Evolutionary conservation across 2,888 invertebrate genomes (phyloP).

Genomic region (Branchipolynoe longqiensis): DNA sequence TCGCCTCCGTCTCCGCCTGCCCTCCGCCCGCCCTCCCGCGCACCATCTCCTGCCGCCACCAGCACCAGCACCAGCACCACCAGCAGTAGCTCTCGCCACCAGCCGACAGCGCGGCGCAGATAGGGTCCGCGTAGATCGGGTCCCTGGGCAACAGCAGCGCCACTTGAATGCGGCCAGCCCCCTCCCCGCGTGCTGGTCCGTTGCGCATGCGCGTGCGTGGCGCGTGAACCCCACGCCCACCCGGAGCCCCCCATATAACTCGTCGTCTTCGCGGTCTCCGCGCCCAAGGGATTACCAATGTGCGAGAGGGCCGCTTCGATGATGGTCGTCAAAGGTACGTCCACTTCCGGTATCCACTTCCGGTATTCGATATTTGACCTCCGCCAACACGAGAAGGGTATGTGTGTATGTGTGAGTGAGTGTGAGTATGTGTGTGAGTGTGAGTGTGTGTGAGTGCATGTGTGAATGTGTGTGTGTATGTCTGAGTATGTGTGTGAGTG

Average conservation of each 20-base stretch:
- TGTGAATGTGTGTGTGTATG: too few species aligned
- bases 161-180: not conserved
- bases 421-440: too few species aligned
- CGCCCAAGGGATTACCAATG: conserved; percentile 52
- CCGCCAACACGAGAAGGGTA: not conserved
- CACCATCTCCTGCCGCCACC: not conserved
- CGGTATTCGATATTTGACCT: not conserved
- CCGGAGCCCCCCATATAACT: conserved; percentile 1
- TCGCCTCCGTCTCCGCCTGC: conserved; percentile 4
- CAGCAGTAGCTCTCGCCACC: not conserved
- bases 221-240: not conserved
- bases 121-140: not conserved
- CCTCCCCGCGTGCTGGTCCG: not conserved
- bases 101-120: too few species aligned
- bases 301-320: conserved; percentile 22
- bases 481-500: too few species aligned
- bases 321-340: conserved; percentile 54
- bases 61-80: not conserved
- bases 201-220: not conserved
- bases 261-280: conserved; percentile 27
- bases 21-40: not conserved
- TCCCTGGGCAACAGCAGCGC: not conserved
- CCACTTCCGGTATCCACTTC: not conserved
- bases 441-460: too few species aligned
- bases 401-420: too few species aligned